These are phyloP conservation scores for Chorisops tibialis DNA, from an alignment of 2,888 invertebrate species.

Conservation along the genomic window DNA sequence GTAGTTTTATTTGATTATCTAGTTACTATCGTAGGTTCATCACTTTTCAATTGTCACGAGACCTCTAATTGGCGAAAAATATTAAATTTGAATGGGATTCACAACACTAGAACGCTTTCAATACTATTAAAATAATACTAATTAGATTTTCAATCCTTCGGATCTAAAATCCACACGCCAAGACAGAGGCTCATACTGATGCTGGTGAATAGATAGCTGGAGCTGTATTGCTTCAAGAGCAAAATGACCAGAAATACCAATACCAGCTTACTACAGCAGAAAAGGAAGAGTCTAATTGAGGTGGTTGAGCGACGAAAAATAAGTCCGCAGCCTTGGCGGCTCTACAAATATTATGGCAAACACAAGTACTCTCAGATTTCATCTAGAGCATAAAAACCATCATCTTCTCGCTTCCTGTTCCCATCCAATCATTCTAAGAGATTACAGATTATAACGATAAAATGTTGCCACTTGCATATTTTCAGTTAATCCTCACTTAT, in stretches of 20 bases:
- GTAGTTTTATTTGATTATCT: slow-evolving; percentile 1
- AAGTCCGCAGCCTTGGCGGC: no score
- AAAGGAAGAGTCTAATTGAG: slow-evolving; percentile 25
- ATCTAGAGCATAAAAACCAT: no score
- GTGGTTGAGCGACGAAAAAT: no score
- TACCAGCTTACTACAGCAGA: slow-evolving; percentile 9
- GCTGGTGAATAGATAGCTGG: not conserved
- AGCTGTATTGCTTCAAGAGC: slow-evolving; percentile 6
- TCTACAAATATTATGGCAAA: no score
- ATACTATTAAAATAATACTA: not conserved
- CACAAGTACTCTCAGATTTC: no score
- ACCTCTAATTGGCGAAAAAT: slow-evolving; percentile 2
- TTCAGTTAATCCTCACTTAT: no score
- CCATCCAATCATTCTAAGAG: no score
- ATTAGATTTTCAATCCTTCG: slow-evolving; percentile 5
- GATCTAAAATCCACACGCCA: slow-evolving; percentile 17
- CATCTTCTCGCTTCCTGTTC: no score
- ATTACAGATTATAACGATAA: no score
- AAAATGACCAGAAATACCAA: not conserved
- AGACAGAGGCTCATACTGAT: slow-evolving; percentile 20
- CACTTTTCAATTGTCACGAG: not conserved
- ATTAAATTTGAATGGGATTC: not conserved
- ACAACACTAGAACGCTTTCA: not conserved
- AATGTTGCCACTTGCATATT: no score
- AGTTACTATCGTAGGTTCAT: slow-evolving; percentile 12